Evolutionary conservation across 2,888 invertebrate species (phyloP), one percentile per base, ranked within the genome.

Genomic region (Plebejus anna): DNA sequence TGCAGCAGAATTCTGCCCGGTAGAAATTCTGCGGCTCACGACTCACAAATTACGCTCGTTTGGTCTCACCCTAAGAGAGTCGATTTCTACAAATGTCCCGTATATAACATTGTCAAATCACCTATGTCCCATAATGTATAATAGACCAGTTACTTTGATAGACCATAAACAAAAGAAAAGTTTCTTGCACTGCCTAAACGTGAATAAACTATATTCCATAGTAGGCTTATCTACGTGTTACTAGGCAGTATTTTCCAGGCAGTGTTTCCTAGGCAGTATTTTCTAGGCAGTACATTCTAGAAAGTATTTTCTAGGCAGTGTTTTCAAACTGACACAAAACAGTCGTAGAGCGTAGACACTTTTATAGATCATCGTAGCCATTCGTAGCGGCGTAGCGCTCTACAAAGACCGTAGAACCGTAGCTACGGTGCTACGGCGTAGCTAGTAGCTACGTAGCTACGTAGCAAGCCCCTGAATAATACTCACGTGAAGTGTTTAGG

Each of bases 331-430:
- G 16, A 32, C 13, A 66, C 32, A 66, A 36, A 66, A 66, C 66
- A 66, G 32, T 22, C 11, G 66, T 66, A 32, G 66, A 13, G 4
- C 7, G 66, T 66, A 66, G 32, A 32, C 66, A 66, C 66, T 66
- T 66, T 16, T 66, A 36, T 66, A 61, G 28, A 11, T 22, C 61
- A 28, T 66, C 66, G 32, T 36, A 66, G 66, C 66, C 66, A 66
- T 81, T 66, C 77, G 80, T 81, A 79, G 73, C 73, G 13, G 4
- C 72, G 51, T 70, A 71, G 84, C 83, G 79, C 81, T 81, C 82
- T 84, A 90, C 90, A 91, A 91, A 91, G 91, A 88, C 84, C 83
- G 85, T 55, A 55, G 55, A 16, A 4, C 16, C 13, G 55, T 55
- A 55, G 55, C 16, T 55, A 55, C 55, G 55, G 4, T 51, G 13